Evolutionary conservation across 53 echinoderm and acorn worm species (phyloP).

Genomic region (Paracentrotus lividus): DNA sequence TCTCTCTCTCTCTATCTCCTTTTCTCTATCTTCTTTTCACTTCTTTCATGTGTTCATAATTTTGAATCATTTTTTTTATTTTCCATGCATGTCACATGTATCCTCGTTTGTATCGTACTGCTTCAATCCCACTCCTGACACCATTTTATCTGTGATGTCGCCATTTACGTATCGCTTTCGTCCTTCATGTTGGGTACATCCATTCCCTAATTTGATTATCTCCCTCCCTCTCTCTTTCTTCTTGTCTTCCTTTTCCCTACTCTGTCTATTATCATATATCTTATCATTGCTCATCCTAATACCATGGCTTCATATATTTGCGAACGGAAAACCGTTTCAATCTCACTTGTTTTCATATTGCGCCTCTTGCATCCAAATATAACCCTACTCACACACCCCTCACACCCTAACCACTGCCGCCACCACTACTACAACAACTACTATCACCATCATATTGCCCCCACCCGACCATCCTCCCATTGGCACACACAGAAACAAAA

Average conservation of each 20-base stretch:
- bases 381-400: neutral
- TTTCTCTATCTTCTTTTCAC: neutral
- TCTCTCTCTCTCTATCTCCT: neutral
- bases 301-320: neutral
- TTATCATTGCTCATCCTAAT: neutral
- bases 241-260: neutral
- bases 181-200: neutral
- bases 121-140: neutral
- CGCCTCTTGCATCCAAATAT: neutral
- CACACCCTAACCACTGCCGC: neutral
- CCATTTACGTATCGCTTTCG: neutral
- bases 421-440: neutral
- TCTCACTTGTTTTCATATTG: neutral
- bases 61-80: neutral
- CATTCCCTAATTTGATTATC: neutral
- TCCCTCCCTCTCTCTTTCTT: neutral
- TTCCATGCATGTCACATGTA: neutral
- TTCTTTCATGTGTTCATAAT: neutral
- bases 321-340: neutral
- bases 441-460: neutral
- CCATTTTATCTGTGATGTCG: neutral
- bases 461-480: neutral
- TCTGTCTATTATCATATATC: no score
- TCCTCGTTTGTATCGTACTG: neutral
- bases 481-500: constrained; percentile 67